Conservation (phyloP, 2,888 invertebrate genomes). For the Bugulina stolonifera region DNA sequence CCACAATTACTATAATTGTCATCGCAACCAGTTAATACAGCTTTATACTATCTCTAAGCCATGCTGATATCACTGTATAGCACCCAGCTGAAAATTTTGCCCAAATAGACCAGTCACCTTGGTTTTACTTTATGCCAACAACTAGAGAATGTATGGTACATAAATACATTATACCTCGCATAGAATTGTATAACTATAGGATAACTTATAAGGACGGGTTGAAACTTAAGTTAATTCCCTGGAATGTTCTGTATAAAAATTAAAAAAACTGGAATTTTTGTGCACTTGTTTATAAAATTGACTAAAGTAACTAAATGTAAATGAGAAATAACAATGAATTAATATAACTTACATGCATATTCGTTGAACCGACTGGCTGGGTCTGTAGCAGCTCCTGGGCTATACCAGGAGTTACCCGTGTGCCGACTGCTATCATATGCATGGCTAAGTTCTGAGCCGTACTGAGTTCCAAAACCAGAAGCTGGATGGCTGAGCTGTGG, state of each 20-base stretch:
- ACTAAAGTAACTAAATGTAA: too few species aligned
- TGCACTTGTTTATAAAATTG: too few species aligned
- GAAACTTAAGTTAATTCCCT: background rate
- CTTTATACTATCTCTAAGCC: too few species aligned
- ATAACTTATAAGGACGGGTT: background rate
- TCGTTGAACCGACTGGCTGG: slow-evolving; percentile 22
- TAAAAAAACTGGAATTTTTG: background rate
- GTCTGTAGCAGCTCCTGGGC: slow-evolving; percentile 1
- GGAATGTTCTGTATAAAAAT: background rate
- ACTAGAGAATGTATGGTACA: background rate
- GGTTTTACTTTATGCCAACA: too few species aligned
- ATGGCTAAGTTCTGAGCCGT: slow-evolving; percentile 14
- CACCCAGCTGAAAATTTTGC: too few species aligned
- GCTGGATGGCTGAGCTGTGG: slow-evolving; percentile 17
- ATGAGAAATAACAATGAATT: background rate
- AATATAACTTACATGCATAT: slow-evolving; percentile 18
- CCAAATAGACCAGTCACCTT: too few species aligned
- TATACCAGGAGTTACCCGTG: slow-evolving; percentile 2
- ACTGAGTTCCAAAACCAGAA: slow-evolving; percentile 6
- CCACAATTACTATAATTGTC: background rate
- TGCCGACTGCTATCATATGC: background rate
- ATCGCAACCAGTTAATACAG: too few species aligned
- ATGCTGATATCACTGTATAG: too few species aligned
- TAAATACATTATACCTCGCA: background rate
- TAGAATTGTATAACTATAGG: background rate